phyloP scores from a whole-genome alignment of 1,140 invertebrate species.

The Plutomurus gul region DNA sequence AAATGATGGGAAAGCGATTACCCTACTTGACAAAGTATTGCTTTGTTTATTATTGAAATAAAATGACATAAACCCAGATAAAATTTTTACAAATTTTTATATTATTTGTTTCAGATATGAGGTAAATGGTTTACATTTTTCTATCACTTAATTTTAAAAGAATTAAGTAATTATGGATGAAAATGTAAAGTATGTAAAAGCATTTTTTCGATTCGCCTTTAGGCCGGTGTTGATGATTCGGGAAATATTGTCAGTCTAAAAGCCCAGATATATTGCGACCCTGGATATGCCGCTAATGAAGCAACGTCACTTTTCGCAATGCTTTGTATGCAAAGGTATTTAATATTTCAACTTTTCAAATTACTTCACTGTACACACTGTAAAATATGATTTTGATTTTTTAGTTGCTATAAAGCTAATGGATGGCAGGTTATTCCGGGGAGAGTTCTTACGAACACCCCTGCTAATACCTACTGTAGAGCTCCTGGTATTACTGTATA shows the following conservation, averaged over 20 bases:
- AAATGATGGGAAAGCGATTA: conserved; percentile 66
- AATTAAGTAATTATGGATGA: too few relatives aligned
- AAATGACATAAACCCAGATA: conserved; percentile 64
- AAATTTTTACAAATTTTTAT: background rate
- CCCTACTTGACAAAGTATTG: conserved; percentile 64
- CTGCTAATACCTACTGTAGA: conserved; percentile 66
- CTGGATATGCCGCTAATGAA: conserved; percentile 68
- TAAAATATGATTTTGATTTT: background rate
- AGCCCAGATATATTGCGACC: conserved; percentile 66
- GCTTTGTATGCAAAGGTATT: conserved; percentile 55
- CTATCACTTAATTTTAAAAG: too few relatives aligned
- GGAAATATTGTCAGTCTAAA: conserved; percentile 71
- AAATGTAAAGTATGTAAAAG: too few relatives aligned
- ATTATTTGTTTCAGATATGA: background rate
- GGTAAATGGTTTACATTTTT: background rate
- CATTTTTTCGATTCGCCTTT: too few relatives aligned
- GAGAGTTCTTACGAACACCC: conserved; percentile 62
- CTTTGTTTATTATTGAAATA: too few relatives aligned
- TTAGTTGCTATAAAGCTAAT: conserved; percentile 63
- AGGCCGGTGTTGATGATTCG: conserved; percentile 66
- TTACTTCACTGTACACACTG: background rate
- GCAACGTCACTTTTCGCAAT: conserved; percentile 55
- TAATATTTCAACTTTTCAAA: background rate
- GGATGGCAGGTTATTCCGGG: conserved; percentile 64
- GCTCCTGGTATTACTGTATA: conserved; percentile 64